phyloP scores from a whole-genome alignment of 1,140 invertebrate genomes.

The Drosophila kepulauana region DNA sequence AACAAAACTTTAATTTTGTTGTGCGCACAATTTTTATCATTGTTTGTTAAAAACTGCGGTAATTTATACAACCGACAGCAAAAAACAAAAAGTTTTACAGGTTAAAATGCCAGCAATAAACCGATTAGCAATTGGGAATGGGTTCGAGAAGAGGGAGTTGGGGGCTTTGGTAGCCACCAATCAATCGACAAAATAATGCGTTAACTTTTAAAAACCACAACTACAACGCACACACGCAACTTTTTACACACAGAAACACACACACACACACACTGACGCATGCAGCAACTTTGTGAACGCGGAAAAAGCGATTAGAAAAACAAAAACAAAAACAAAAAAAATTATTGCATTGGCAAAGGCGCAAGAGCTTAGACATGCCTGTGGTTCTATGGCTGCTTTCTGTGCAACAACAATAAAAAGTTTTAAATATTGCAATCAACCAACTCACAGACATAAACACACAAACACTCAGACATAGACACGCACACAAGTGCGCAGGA shows the following conservation, averaged over 20 bases:
- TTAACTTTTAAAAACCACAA: constrained; percentile 77
- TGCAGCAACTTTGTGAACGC: constrained; percentile 41
- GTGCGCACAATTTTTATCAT: constrained; percentile 74
- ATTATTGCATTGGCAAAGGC: constrained; percentile 58
- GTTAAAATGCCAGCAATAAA: constrained; percentile 55
- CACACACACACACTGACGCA: constrained; percentile 14
- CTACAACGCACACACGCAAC: constrained; percentile 71
- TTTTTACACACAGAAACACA: constrained; percentile 44
- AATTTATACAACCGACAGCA: constrained; percentile 69
- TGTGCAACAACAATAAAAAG: constrained; percentile 60
- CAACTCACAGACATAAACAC: constrained; percentile 31
- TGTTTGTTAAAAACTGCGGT: constrained; percentile 79
- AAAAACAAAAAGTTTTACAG: constrained; percentile 59
- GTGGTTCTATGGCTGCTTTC: constrained; percentile 20
- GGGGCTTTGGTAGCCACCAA: constrained; percentile 38
- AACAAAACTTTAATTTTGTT: constrained; percentile 70
- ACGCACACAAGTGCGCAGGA: neutral
- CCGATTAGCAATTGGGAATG: constrained; percentile 30
- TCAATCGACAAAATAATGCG: constrained; percentile 82
- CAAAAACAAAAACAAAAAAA: constrained; percentile 44
- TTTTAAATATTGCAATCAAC: constrained; percentile 59
- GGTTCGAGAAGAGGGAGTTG: neutral
- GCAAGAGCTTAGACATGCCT: constrained; percentile 26
- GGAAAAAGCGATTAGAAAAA: constrained; percentile 71
- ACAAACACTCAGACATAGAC: neutral